A percentile compares a stretch with the other conserved stretches of the same genome.
Conservation (phyloP, 2,888 invertebrate genomes). For the Octonoba sinensis region DNA sequence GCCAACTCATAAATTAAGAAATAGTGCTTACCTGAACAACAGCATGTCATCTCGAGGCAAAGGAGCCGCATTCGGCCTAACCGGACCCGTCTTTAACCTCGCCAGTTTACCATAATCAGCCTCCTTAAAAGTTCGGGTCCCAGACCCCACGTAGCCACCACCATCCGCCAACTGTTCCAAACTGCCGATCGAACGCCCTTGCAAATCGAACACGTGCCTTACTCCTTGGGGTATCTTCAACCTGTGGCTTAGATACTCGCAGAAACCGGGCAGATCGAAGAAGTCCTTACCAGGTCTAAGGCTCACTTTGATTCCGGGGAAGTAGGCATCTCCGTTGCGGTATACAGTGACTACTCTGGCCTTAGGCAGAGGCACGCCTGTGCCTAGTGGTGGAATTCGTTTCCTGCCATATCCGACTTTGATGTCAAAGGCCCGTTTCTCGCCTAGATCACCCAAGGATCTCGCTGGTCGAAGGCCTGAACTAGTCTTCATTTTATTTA, state of each 20-base stretch:
- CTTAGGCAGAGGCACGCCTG: constrained; percentile 56
- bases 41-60: constrained; percentile 66
- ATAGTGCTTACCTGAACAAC: constrained; percentile 61
- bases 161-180: constrained; percentile 90
- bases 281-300: constrained; percentile 91
- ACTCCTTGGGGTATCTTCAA: constrained; percentile 91
- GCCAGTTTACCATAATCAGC: constrained; percentile 65
- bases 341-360: constrained; percentile 85
- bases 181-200: constrained; percentile 86
- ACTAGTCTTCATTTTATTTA: constrained; percentile 20
- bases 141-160: constrained; percentile 93
- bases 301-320: constrained; percentile 87
- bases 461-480: constrained; percentile 13
- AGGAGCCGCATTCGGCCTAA: constrained; percentile 45
- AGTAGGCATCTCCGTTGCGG: constrained; percentile 93
- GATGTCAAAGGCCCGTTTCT: constrained; percentile 41
- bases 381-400: constrained; percentile 29
- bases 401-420: constrained; percentile 38
- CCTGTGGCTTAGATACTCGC: constrained; percentile 88
- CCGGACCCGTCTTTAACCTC: constrained; percentile 37
- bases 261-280: constrained; percentile 84
- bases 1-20: no score
- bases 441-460: constrained; percentile 35
- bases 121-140: constrained; percentile 86
- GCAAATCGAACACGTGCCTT: constrained; percentile 91